Evolutionary conservation across 2,113 vertebrate species (phyloP), one percentile per base, ranked within the genome.

Genomic region (Sebastes fasciatus): DNA sequence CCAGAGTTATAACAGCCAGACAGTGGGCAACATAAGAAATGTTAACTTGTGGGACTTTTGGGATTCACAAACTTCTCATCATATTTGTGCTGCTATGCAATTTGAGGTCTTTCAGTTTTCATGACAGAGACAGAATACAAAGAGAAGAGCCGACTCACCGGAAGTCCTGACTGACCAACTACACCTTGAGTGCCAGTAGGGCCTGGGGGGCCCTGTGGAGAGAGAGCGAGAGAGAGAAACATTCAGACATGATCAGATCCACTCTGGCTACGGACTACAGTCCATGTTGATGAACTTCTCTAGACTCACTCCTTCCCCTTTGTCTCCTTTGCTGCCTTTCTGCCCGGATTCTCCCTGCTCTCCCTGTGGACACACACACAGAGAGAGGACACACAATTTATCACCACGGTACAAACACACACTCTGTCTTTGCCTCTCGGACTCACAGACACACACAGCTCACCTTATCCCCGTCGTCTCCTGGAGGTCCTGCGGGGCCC

Each of bases 141-240:
- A 63, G 14, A 66, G 3, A 21, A 10, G 23, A 65, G 34, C 4
- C 19, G 6, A 92, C 95, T 94, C 77, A 96, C 95, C 2, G 82
- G 91, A 61, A 87, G 74, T 84, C 98, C 98, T 0, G 98, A 95
- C 57, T 99, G 97, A 9, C 98, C 98, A 63, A 99, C 95, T 0
- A 98, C 97, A 34, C 98, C 98, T 88, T 99, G 98, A 80, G 96
- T 95, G 5, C 98, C 98, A 45, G 34, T 72, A 9, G 94, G 85
- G 14, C 96, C 96, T 68, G 89, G 10, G 2, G 96, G 96, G 1
- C 96, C 96, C 95, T 96, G 84, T 68, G 55, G 61, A 66, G 40
- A 69, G 49, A 55, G 43, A 63, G 60, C 13, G 51, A 6, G 17
- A 48, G 48, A 52, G 3, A 58, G 4, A 67, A 8, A 74, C 1